Evolutionary conservation across 2,113 vertebrate species (phyloP).

Genomic region (Nesospiza acunhae): DNA sequence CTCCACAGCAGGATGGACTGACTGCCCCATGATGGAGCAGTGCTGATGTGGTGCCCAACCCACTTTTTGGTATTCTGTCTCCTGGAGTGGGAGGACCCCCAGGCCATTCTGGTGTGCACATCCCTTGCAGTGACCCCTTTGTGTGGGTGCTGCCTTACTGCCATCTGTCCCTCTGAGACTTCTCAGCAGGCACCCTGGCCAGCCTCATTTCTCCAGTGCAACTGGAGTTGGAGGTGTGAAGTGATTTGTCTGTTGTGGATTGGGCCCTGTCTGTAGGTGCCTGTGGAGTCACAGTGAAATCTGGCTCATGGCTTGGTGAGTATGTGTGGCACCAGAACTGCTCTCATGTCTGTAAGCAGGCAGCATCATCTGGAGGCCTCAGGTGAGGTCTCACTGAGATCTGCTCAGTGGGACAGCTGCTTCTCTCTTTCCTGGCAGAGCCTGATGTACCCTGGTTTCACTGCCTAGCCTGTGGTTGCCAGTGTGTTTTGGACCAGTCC

Average conservation of each 20-base stretch:
- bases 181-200: neutral
- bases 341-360: neutral
- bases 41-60: neutral
- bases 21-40: fast-evolving
- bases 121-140: neutral
- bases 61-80: neutral
- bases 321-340: neutral
- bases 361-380: neutral
- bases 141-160: neutral
- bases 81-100: fast-evolving
- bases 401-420: no score
- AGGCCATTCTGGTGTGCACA: fast-evolving
- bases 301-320: neutral
- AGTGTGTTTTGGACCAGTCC: fast-evolving
- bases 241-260: neutral
- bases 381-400: neutral
- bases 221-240: fast-evolving
- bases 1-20: fast-evolving
- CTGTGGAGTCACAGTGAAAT: neutral
- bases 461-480: no score
- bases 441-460: neutral
- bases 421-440: neutral
- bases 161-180: neutral
- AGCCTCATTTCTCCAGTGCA: neutral
- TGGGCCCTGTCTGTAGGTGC: neutral